Evolutionary conservation across 2,888 invertebrate species (phyloP), one percentile per base, ranked within the genome.

Genomic region (Patella depressa): DNA sequence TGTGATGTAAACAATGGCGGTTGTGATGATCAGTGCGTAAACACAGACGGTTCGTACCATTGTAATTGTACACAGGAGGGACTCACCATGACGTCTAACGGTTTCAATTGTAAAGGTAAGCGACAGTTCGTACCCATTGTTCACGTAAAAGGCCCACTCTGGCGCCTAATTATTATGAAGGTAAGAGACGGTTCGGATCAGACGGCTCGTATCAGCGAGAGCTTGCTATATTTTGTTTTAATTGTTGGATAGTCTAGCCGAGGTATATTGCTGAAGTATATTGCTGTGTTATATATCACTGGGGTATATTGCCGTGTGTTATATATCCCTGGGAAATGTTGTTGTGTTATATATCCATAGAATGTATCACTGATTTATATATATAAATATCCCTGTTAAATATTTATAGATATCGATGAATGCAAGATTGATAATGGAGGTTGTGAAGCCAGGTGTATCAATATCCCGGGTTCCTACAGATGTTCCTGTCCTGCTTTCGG

Each of bases 1-100:
- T 88, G 88, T 74, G 72, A 82, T 29, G 77, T 85, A 15, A 84
- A 85, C 70, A 88, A 88, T 73, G 88, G 88, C 7, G 84, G 86
- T 2, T 88, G 88, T 78, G 79, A 86, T 9, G 87, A 88, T 29
- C 81, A 81, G 1, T 88, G 88, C 71, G 79, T 83, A 59, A 88
- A 88, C 80, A 84, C 84, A 1, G 73, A 78, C 15, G 88, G 87
- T 5, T 86, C 87, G 0, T 86, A 81, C 74, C 84, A 85, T 78
- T 88, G 88, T 76, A 76, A 85, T 19, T 88, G 88, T 72, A 24
- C 65, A 12, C 1, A 65, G 24, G 11, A 9, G 7, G 65, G 65
- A 2, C 24, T 24, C 24, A 65, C 19, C 11, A 19, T 12, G 24
- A 24, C 65, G 19, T 65, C 65, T 24, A 65, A 65, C 24, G 65